Percentiles rank a stretch among this genome's conserved stretches.
Conservation (phyloP, 1,140 invertebrate genomes). For the Nylanderia fulva region DNA sequence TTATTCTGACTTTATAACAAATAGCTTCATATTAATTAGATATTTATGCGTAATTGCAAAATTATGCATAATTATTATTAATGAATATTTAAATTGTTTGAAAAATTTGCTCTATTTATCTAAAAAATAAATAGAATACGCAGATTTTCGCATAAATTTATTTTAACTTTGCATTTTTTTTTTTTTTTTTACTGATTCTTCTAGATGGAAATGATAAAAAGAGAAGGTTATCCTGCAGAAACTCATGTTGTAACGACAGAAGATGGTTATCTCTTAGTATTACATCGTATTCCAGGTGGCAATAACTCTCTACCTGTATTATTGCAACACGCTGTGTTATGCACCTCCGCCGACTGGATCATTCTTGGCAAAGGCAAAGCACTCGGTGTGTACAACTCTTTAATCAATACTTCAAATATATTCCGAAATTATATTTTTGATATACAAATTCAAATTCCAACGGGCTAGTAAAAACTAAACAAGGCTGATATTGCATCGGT, state of each 20-base stretch:
- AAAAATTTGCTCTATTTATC: no score
- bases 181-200: conserved; percentile 35
- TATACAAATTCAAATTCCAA: neutral
- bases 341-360: conserved; percentile 89
- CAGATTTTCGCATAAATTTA: no score
- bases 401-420: neutral
- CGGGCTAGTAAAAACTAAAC: no score
- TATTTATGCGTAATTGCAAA: no score
- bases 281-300: conserved; percentile 90
- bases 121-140: no score
- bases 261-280: conserved; percentile 90
- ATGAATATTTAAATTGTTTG: no score
- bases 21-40: no score
- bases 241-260: conserved; percentile 89
- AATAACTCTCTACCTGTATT: conserved; percentile 82
- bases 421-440: neutral
- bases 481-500: no score
- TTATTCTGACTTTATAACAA: no score
- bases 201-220: conserved; percentile 88
- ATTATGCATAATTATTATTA: no score
- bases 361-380: conserved; percentile 88
- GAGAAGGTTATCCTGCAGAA: conserved; percentile 90
- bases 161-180: no score
- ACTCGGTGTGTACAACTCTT: conserved; percentile 86
- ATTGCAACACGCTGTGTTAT: conserved; percentile 90